Evolutionary conservation across 2,888 invertebrate genomes (phyloP).

Genomic region (Dusona sp.): DNA sequence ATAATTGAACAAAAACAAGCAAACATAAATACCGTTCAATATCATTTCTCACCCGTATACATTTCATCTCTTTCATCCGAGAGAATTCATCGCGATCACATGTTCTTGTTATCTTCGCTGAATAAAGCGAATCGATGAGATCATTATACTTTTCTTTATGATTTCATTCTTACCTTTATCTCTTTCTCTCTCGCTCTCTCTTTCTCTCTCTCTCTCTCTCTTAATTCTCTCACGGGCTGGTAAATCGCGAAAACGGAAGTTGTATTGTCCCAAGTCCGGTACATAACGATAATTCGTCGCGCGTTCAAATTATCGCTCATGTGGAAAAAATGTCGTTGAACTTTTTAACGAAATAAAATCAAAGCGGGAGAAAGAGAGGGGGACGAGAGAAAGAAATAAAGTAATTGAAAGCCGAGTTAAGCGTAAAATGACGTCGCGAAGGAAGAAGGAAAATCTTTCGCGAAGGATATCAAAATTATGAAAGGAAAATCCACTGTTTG

Average conservation of each 20-base stretch:
- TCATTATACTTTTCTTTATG: neutral
- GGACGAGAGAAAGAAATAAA: neutral
- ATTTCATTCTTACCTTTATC: neutral
- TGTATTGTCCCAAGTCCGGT: neutral
- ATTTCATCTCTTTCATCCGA: neutral
- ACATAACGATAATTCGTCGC: neutral
- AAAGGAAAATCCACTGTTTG: constrained; percentile 15
- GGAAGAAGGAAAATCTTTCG: neutral
- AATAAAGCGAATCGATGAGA: neutral
- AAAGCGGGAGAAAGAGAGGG: neutral
- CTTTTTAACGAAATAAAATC: neutral
- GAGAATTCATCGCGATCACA: neutral
- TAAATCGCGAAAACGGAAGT: neutral
- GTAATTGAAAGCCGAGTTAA: neutral
- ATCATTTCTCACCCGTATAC: neutral
- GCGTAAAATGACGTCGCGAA: constrained; percentile 7
- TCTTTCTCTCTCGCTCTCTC: neutral
- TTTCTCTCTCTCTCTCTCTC: neutral
- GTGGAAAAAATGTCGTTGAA: neutral
- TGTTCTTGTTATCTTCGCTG: neutral
- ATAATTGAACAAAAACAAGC: neutral
- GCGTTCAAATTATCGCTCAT: neutral
- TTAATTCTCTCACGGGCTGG: neutral
- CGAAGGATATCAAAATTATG: neutral
- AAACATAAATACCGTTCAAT: neutral